These are phyloP conservation scores for Lethenteron camtschaticum DNA, from an alignment of 2,113 vertebrate genomes.

Conservation along the genomic window DNA sequence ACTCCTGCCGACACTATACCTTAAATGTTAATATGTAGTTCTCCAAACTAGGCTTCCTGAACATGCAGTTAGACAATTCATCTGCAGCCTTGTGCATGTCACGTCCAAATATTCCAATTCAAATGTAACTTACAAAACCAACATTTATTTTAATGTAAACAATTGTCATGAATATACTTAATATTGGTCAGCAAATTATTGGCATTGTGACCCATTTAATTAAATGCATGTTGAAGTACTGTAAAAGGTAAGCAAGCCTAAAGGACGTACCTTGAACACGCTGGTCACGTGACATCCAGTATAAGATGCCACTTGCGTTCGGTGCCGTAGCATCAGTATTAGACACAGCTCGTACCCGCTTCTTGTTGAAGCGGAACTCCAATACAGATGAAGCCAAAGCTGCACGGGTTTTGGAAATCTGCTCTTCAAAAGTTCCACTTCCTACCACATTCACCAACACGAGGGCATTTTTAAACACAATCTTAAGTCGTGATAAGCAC, in stretches of 20 bases:
- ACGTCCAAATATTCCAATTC: neutral
- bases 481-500: too few species aligned
- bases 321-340: constrained; percentile 23
- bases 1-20: neutral
- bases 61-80: neutral
- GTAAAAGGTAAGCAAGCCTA: too few species aligned
- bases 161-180: too few species aligned
- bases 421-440: too few species aligned
- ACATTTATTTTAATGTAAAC: too few species aligned
- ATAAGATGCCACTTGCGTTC: constrained; percentile 31
- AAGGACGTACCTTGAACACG: constrained; percentile 42
- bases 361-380: constrained; percentile 31
- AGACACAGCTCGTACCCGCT: constrained; percentile 33
- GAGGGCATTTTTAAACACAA: too few species aligned
- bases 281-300: constrained; percentile 66
- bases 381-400: constrained; percentile 17
- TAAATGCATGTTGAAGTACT: too few species aligned
- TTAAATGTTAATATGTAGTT: neutral
- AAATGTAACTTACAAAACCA: neutral
- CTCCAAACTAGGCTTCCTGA: neutral
- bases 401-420: constrained; percentile 12
- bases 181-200: neutral
- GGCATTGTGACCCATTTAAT: neutral
- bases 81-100: neutral
- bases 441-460: too few species aligned